Base-by-base conservation (phyloP, 2,797 vertebrate genomes). In the Neopelma chrysocephalum region DNA sequence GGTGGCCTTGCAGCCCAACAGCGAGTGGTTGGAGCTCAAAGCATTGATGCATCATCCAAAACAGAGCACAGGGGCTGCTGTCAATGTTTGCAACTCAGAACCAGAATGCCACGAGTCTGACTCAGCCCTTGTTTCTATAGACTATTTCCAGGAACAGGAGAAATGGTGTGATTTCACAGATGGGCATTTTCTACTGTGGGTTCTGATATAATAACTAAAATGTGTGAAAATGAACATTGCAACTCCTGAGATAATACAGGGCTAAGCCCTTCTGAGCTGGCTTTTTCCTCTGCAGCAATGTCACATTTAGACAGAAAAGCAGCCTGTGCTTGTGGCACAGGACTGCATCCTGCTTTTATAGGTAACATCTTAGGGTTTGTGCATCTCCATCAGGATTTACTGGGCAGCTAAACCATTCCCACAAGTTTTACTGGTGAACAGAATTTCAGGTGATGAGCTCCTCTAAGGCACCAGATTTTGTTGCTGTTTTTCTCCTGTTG, bases 1-100 rank as follows among this genome's bases (percentile, higher is more conserved):
- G 3, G 65, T 7, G 16, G 58, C 43, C 70, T 17, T 27, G 4
- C 20, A 58, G 91, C 16, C 26, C 70, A 26, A 5, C 7, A 20
- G 29, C 0, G 5, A 57, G 14, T 1, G 1, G 3, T 1, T 48
- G 40, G 53, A 42, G 57, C 57, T 25, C 13, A 2, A 45, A 70
- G 4, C n/a, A 25, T 0, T 1, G 34, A 60, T 36, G 26, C 11
- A 4, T 15, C 58, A n/a, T 26, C n/a, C 57, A 29, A 61, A 75
- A 65, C 0, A 1, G 65, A 61, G 65, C 50, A 36, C 23, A 20
- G 48, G 25, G 29, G 20, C 36, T 81, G 64, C 48, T 34, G 64
- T 40, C 50, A 43, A 11, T 0, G 2, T 25, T 36, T 36, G 15
- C 47, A 58, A 4, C 27, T 54, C 20, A 7, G 57, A 73, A 53